Conservation (phyloP, 2,113 vertebrate genomes). For the Indicator maculatus region DNA sequence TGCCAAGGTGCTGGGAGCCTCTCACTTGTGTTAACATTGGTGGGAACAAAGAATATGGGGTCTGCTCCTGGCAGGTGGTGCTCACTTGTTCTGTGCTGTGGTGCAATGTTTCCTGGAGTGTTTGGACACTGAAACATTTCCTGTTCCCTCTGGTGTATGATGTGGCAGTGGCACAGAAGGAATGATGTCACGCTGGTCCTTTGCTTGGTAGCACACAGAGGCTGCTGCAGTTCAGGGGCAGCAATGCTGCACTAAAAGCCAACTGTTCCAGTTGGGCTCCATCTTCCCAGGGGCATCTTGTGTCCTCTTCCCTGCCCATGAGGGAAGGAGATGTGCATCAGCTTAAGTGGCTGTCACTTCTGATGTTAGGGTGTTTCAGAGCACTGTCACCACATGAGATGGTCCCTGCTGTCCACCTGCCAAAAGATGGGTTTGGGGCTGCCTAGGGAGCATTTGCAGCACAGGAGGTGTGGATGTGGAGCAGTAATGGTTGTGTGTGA, state of each 20-base stretch:
- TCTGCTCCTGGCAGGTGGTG: not conserved
- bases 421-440: not conserved
- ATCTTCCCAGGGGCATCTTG: not conserved
- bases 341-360: not conserved
- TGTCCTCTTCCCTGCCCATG: not conserved
- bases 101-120: not conserved
- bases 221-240: not conserved
- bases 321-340: not conserved
- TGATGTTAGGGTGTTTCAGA: not conserved
- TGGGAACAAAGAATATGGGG: not conserved
- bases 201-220: not conserved
- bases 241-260: not conserved
- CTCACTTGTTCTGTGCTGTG: not conserved
- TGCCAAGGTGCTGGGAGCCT: not conserved
- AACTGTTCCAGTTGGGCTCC: not conserved
- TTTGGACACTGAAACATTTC: not conserved
- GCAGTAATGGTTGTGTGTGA: accelerated
- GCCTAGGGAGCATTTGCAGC: not conserved
- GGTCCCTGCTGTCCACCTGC: not conserved
- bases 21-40: not conserved
- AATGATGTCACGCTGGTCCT: not conserved
- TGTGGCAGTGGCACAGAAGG: not conserved
- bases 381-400: not conserved
- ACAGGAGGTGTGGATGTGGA: not conserved
- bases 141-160: not conserved